A percentile compares a stretch with the other conserved stretches of the same genome.
Conservation (phyloP, 2,113 vertebrate genomes). For the Anoplopoma fimbria region DNA sequence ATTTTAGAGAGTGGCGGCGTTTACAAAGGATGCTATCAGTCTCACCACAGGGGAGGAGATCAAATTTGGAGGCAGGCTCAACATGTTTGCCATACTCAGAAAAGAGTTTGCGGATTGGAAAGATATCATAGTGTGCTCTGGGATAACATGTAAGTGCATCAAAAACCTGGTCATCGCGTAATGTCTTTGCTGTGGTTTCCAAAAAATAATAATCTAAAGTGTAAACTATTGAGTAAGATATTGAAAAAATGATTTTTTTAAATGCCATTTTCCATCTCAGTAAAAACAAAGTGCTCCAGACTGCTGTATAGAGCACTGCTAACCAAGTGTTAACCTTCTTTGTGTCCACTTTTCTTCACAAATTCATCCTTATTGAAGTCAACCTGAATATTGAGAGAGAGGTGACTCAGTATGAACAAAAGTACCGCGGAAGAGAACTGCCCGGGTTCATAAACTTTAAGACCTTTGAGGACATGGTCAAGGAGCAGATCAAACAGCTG, state of each 20-base stretch:
- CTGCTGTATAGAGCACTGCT: background rate
- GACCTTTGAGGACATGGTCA: constrained; percentile 86
- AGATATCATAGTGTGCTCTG: fast-evolving
- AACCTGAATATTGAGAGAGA: constrained; percentile 34
- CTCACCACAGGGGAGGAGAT: constrained; percentile 81
- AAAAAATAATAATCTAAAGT: background rate
- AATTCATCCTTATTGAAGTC: constrained; percentile 63
- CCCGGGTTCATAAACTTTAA: constrained; percentile 87
- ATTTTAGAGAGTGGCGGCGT: constrained; percentile 83
- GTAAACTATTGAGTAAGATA: background rate
- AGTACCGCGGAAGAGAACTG: constrained; percentile 85
- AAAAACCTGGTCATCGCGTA: background rate
- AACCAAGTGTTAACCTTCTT: background rate
- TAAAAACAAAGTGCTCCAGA: background rate
- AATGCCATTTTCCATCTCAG: background rate
- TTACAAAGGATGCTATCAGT: constrained; percentile 77
- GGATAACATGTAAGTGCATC: constrained; percentile 73
- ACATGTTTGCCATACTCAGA: constrained; percentile 82
- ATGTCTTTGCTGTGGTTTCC: background rate
- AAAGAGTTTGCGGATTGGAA: constrained; percentile 79
- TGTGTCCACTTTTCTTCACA: background rate
- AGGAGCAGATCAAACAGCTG: constrained; percentile 78
- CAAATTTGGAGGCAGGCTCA: background rate
- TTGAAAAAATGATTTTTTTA: background rate
- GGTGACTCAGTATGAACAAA: constrained; percentile 75